Conservation (phyloP, 2,113 vertebrate genomes). For the Chloropsis hardwickii region DNA sequence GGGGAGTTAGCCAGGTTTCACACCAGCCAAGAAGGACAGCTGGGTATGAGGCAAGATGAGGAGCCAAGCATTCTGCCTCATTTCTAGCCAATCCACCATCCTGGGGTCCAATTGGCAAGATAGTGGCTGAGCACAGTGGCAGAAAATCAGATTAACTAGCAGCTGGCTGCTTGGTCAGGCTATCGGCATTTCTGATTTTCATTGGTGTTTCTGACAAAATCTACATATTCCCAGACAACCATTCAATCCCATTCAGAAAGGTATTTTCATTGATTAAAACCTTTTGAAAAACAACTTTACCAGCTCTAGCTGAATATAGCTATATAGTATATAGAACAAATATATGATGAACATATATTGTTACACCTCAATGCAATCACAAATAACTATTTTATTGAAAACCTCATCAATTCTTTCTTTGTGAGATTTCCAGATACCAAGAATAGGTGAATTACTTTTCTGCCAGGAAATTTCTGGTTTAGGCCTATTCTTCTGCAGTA, state of each 20-base stretch:
- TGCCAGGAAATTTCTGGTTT: background rate
- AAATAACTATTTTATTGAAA: background rate
- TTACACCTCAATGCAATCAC: background rate
- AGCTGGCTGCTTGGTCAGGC: background rate
- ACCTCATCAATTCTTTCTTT: background rate
- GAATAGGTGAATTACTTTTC: background rate
- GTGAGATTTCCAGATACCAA: background rate
- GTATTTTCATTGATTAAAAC: background rate
- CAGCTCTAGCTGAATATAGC: background rate
- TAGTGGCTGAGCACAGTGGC: background rate
- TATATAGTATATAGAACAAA: background rate
- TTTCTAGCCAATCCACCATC: background rate
- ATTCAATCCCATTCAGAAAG: background rate
- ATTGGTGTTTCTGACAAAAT: background rate
- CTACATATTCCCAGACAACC: background rate
- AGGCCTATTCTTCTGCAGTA: background rate
- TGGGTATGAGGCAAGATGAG: background rate
- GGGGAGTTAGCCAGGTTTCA: background rate
- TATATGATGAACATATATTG: background rate
- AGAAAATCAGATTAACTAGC: conserved; percentile 18
- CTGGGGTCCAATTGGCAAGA: background rate
- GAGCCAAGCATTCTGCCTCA: background rate
- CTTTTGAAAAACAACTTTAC: background rate
- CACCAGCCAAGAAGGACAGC: background rate
- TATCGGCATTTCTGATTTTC: background rate